These are phyloP conservation scores for Sesia apiformis DNA, from an alignment of 2,888 invertebrate species.

Conservation along the genomic window DNA sequence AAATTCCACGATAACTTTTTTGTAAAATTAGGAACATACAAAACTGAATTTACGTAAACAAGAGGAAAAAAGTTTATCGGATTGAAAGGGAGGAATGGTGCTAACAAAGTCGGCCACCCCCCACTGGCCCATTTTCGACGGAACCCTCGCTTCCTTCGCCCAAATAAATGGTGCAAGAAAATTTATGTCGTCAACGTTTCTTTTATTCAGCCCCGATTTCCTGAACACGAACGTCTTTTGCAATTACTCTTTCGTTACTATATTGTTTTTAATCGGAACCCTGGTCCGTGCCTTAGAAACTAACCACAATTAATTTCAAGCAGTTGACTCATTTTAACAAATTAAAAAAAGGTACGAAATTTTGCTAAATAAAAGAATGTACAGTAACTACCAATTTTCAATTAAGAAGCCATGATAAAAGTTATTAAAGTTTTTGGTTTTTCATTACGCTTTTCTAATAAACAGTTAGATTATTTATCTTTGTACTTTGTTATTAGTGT, in stretches of 20 bases:
- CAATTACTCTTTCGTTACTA: no score
- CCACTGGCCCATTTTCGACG: conserved; percentile 32
- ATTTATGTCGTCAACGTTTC: conserved; percentile 50
- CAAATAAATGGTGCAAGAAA: conserved; percentile 63
- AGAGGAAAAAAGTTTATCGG: conserved; percentile 7
- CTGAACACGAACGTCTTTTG: not conserved
- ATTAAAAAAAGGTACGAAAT: no score
- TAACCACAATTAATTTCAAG: no score
- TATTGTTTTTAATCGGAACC: not conserved
- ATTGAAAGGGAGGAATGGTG: conserved; percentile 11
- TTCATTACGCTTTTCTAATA: no score
- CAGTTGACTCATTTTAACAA: no score
- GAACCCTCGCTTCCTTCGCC: conserved; percentile 39
- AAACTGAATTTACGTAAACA: conserved; percentile 8
- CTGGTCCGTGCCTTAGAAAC: not conserved
- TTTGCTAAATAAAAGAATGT: no score
- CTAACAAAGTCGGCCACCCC: conserved; percentile 11
- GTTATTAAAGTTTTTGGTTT: no score
- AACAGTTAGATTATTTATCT: no score
- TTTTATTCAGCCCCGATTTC: conserved; percentile 17
- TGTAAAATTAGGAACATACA: conserved; percentile 3
- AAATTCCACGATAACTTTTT: not conserved
- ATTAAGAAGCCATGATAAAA: no score
- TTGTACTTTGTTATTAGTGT: no score
- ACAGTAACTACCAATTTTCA: no score